A percentile compares a stretch with the other conserved stretches of the same genome.
These are phyloP conservation scores for Geotrupes spiniger DNA, from an alignment of 2,888 invertebrate species.

Conservation along the genomic window DNA sequence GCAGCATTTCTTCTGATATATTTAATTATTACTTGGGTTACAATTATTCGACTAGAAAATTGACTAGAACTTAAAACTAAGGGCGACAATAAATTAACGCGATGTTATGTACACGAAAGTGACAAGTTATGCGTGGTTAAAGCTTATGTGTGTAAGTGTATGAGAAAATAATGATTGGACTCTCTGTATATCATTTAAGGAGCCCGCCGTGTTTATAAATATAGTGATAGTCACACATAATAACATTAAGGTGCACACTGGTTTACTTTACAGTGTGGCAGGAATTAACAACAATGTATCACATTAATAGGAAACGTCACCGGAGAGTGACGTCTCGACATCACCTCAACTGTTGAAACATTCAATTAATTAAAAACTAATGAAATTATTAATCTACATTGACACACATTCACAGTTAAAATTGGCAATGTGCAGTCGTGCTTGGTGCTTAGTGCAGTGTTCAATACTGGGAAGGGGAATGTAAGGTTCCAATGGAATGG, in stretches of 20 bases:
- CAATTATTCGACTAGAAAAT: conserved; percentile 29
- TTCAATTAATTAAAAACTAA: conserved; percentile 1
- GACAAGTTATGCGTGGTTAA: neutral
- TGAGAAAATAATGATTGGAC: conserved; percentile 9
- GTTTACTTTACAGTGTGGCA: conserved; percentile 36
- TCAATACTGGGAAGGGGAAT: conserved; percentile 22
- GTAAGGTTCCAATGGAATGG: conserved; percentile 20
- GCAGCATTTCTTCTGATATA: conserved; percentile 43
- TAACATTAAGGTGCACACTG: conserved; percentile 33
- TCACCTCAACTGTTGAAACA: conserved; percentile 11
- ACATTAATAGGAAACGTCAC: conserved; percentile 34
- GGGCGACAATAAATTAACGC: conserved; percentile 16
- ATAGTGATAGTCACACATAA: conserved; percentile 32
- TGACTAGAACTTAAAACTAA: conserved; percentile 34
- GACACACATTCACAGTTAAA: conserved; percentile 6
- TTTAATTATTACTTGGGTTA: conserved; percentile 41
- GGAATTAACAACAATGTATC: conserved; percentile 39
- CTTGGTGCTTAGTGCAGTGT: conserved; percentile 32
- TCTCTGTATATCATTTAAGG: conserved; percentile 34
- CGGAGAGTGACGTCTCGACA: conserved; percentile 3
- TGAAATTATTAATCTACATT: conserved; percentile 2
- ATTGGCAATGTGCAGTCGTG: conserved; percentile 28
- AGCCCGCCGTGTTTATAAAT: conserved; percentile 32
- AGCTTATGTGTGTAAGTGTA: neutral
- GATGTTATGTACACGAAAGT: neutral